These are phyloP conservation scores for Dasyornis broadbenti DNA, from an alignment of 2,113 vertebrate genomes.

Conservation along the genomic window DNA sequence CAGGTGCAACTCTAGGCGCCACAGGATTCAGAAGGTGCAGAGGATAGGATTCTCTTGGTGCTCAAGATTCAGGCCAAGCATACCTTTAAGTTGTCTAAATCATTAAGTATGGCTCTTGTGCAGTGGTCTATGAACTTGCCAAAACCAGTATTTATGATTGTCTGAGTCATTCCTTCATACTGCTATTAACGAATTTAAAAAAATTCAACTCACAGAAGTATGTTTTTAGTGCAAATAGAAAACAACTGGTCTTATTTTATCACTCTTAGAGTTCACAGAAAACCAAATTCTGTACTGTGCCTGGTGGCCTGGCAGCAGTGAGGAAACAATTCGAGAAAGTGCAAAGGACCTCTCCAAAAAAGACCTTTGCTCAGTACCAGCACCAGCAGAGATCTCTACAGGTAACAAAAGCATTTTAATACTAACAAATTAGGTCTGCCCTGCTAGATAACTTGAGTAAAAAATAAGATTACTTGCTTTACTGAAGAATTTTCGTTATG, in stretches of 20 bases:
- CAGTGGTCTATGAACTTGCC: neutral
- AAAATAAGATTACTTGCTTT: neutral
- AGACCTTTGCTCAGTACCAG: conserved; percentile 78
- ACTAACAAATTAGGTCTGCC: neutral
- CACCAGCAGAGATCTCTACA: conserved; percentile 79
- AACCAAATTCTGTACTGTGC: conserved; percentile 80
- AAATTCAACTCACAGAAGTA: neutral
- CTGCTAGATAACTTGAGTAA: neutral
- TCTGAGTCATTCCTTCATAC: neutral
- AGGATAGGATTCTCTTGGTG: neutral
- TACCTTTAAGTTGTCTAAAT: neutral
- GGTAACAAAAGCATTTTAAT: conserved; percentile 70
- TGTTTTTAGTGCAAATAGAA: neutral
- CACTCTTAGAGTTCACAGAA: conserved; percentile 84
- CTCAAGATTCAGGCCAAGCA: neutral
- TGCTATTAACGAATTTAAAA: neutral
- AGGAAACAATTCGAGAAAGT: conserved; percentile 90
- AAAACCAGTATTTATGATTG: neutral
- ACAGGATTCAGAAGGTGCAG: neutral
- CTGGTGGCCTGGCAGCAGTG: conserved; percentile 87
- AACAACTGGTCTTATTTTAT: neutral
- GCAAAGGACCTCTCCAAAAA: conserved; percentile 72
- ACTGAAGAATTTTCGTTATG: neutral
- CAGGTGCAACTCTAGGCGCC: neutral
- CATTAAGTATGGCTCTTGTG: neutral